Conservation (phyloP, 2,888 invertebrate species). For the Atethmia centrago region DNA sequence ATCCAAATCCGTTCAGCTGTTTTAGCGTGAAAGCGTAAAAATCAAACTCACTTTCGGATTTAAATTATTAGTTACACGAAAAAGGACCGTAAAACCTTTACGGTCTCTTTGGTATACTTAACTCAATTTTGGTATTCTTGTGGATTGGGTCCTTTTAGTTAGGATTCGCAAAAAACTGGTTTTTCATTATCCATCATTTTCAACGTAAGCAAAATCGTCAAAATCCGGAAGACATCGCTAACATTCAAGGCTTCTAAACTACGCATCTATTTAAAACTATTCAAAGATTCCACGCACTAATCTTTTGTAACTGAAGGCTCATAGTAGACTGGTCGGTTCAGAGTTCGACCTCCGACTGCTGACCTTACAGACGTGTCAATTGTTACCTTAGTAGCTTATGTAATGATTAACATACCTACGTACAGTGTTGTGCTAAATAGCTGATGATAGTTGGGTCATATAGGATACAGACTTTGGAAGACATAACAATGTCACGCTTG, state of each 20-base stretch:
- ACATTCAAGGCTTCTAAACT: constrained; percentile 27
- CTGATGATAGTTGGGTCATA: constrained; percentile 7
- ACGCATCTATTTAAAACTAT: constrained; percentile 39
- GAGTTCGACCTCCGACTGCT: constrained; percentile 50
- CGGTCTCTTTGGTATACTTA: no score
- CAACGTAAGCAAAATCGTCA: neutral
- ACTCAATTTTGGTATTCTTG: no score
- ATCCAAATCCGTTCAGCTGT: no score
- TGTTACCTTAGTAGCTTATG: constrained; percentile 70
- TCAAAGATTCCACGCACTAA: constrained; percentile 30
- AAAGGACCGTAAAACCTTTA: no score
- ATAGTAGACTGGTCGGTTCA: constrained; percentile 9
- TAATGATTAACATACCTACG: constrained; percentile 72
- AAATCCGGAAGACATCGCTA: constrained; percentile 31
- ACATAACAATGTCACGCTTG: no score
- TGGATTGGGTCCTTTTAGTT: no score
- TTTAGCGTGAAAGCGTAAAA: no score
- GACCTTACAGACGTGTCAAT: constrained; percentile 65
- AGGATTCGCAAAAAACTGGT: neutral
- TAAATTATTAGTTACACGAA: no score
- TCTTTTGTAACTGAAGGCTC: constrained; percentile 29
- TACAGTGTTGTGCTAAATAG: constrained; percentile 21
- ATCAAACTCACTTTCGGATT: no score
- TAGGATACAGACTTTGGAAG: no score
- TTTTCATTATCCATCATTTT: constrained; percentile 11